Evolutionary conservation across 2,797 vertebrate species (phyloP).

Genomic region (Liasis olivaceus): DNA sequence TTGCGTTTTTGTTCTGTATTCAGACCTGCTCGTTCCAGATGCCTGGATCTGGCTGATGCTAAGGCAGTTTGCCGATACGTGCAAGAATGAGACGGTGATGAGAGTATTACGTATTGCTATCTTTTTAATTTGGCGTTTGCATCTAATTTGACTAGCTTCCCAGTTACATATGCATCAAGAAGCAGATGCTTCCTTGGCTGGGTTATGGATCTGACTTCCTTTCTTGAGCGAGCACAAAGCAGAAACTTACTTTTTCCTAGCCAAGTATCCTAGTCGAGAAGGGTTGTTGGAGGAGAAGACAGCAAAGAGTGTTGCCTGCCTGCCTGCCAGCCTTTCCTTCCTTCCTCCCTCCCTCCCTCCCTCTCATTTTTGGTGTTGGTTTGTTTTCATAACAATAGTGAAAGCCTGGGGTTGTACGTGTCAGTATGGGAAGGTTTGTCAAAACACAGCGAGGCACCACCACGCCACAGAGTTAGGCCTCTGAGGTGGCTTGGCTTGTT

Average conservation of each 20-base stretch:
- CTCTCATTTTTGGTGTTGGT: slow-evolving; percentile 25
- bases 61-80: not conserved
- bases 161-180: not conserved
- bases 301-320: slow-evolving; percentile 17
- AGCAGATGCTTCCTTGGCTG: not conserved
- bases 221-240: not conserved
- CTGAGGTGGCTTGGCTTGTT: slow-evolving; percentile 44
- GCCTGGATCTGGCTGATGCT: not conserved
- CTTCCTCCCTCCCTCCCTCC: too few relatives aligned
- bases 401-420: slow-evolving; percentile 57
- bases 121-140: not conserved
- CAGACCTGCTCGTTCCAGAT: not conserved
- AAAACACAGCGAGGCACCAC: slow-evolving; percentile 57
- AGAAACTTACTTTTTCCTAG: not conserved
- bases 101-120: not conserved
- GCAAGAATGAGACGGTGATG: not conserved
- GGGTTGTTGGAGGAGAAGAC: not conserved
- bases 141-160: not conserved
- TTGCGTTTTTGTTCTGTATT: not conserved
- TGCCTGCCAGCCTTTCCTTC: not conserved
- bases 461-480: slow-evolving; percentile 42
- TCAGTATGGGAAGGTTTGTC: slow-evolving; percentile 56
- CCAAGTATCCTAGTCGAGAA: not conserved
- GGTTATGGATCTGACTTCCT: not conserved
- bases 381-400: slow-evolving; percentile 61